Evolutionary conservation across 2,113 vertebrate species (phyloP).

Genomic region (Stegostoma tigrinum): DNA sequence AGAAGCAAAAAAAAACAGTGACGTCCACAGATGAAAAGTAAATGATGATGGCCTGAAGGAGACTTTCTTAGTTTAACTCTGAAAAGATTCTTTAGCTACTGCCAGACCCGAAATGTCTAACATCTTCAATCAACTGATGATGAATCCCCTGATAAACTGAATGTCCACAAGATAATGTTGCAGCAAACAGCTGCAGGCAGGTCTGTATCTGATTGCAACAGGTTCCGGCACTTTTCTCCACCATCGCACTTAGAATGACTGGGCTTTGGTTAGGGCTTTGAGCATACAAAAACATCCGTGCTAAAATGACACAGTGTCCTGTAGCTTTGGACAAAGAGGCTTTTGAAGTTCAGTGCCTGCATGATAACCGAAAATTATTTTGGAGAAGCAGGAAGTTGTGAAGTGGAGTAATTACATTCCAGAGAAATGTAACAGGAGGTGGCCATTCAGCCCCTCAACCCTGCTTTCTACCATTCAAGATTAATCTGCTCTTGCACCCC

Average conservation of each 20-base stretch:
- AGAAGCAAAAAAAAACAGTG: not conserved
- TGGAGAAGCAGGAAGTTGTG: not conserved
- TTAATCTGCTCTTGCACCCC: not conserved
- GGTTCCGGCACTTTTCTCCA: conserved; percentile 9
- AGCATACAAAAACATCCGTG: conserved; percentile 19
- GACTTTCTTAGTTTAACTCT: not conserved
- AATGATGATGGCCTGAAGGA: not conserved
- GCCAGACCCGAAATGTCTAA: not conserved
- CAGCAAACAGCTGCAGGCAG: conserved; percentile 21
- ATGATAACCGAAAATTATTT: not conserved
- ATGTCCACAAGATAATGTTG: conserved; percentile 22
- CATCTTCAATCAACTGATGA: conserved; percentile 18
- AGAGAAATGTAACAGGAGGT: not conserved
- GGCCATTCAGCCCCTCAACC: not conserved
- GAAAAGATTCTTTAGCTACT: conserved; percentile 2
- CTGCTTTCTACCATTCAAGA: not conserved
- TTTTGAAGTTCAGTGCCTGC: not conserved
- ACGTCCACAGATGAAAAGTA: not conserved
- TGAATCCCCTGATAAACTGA: conserved; percentile 16
- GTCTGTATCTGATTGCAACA: conserved; percentile 32
- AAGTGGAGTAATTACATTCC: not conserved
- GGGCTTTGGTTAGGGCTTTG: not conserved
- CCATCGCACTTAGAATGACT: not conserved
- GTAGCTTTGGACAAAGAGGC: not conserved
- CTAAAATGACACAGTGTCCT: not conserved